Conservation (phyloP, 1,140 invertebrate species). For the Meloidogyne hapla region DNA sequence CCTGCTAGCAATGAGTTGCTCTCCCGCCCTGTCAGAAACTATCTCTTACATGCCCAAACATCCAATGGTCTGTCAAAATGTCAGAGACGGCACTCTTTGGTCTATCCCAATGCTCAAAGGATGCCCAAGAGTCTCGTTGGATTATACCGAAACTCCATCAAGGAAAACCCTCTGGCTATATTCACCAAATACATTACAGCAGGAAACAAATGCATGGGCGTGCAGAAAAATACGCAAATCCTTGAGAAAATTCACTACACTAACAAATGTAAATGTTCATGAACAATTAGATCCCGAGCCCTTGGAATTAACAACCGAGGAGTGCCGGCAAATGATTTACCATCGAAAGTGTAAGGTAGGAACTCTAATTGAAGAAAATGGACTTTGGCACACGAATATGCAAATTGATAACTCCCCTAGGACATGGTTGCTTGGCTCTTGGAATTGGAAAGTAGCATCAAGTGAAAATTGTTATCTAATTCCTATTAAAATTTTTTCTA, state of each 20-base stretch:
- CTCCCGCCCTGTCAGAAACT: background rate
- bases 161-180: background rate
- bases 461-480: conserved; percentile 15
- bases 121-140: background rate
- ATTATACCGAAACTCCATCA: background rate
- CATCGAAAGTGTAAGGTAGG: background rate
- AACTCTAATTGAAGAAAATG: background rate
- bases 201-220: background rate
- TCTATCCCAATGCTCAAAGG: background rate
- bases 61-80: conserved; percentile 9
- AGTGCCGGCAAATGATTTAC: conserved; percentile 8
- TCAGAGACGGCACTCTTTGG: background rate
- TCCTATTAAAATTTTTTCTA: background rate
- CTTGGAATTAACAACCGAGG: background rate
- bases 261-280: background rate
- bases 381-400: background rate
- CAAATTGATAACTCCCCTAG: conserved; percentile 1
- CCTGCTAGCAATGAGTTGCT: background rate
- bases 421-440: conserved; percentile 1
- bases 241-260: background rate
- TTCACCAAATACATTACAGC: background rate
- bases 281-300: background rate
- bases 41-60: background rate
- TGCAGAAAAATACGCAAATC: conserved; percentile 10
- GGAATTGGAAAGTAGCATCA: conserved; percentile 6